Evolutionary conservation across 2,888 invertebrate genomes (phyloP).

Genomic region (Neelides folsomi): DNA sequence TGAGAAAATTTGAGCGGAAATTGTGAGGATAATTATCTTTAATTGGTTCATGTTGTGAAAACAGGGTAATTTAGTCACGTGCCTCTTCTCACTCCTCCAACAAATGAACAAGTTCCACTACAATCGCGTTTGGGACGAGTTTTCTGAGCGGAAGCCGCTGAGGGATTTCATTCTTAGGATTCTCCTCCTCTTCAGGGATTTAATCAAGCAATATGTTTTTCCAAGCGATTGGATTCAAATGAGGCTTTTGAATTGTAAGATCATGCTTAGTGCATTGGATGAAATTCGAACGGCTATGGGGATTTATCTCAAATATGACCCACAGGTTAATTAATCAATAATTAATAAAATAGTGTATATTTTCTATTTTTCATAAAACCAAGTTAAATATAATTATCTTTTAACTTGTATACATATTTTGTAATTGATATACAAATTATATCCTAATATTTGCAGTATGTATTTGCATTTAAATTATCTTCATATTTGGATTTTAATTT

Average conservation of each 20-base stretch:
- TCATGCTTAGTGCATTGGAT: slow-evolving; percentile 68
- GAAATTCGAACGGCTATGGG: slow-evolving; percentile 51
- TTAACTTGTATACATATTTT: too few relatives aligned
- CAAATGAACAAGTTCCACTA: slow-evolving; percentile 78
- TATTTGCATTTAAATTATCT: too few relatives aligned
- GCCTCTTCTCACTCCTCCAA: slow-evolving; percentile 70
- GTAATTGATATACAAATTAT: too few relatives aligned
- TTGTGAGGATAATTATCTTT: slow-evolving; percentile 1
- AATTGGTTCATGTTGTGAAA: slow-evolving; percentile 5
- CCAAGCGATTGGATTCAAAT: slow-evolving; percentile 83
- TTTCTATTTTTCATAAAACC: too few relatives aligned
- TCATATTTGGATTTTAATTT: too few relatives aligned
- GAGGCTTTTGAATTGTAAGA: slow-evolving; percentile 73
- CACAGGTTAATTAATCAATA: too few relatives aligned
- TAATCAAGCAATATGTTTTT: slow-evolving; percentile 66
- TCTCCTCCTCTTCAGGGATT: slow-evolving; percentile 62
- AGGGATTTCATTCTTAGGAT: slow-evolving; percentile 75
- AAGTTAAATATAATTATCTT: too few relatives aligned
- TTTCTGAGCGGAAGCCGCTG: slow-evolving; percentile 59
- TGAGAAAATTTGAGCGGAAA: too few relatives aligned
- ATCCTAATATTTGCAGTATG: too few relatives aligned
- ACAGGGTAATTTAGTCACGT: slow-evolving; percentile 73
- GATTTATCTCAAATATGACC: slow-evolving; percentile 8
- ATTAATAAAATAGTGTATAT: too few relatives aligned
- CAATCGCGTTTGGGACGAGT: slow-evolving; percentile 68